Evolutionary conservation across 2,888 invertebrate species (phyloP), one percentile per base, ranked within the genome.

Genomic region (Xylota sylvarum): DNA sequence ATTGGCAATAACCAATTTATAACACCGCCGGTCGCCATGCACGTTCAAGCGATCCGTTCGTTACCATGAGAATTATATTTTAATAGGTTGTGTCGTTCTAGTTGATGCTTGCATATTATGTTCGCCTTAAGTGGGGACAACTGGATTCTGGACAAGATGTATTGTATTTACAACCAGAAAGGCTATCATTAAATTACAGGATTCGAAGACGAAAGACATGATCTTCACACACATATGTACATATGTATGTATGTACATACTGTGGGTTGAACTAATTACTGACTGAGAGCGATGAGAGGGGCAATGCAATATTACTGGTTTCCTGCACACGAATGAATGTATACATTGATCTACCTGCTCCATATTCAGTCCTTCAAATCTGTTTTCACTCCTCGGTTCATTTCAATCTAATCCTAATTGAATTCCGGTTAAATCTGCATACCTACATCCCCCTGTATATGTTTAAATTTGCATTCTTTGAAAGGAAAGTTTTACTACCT

Each of bases 1-100:
- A 30, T 30, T 52, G 52, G 27, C n/a, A 52, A 52, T 50, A 19
- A 23, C 50, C 50, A 50, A 50, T 50, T 50, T 12, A 52, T 52
- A 52, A n/a, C 5, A 30, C 27, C 27, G 12, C 27, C 52, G 30
- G n/a, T 12, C 27, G 23, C 27, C 52, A 52, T 27, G 50, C 19
- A 19, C 4, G 12, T 50, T 10, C 19, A 10, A 10, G 50, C 17
- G 48, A 19, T 19, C 48, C 6, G 19, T 19, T 19, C 19, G 48
- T 17, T 48, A 48, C 19, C 48, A 48, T 19, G 48, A 50, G 14
- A 14, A 43, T 43, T 43, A 43, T 43, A 5, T 43, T 23, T 43
- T 43, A 43, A 43, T 43, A 43, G 43, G 43, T 14, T 10, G 5
- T 50, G 50, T 50, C 23, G 50, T 50, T 50, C 50, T 50, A 23